A percentile compares a stretch with the other conserved stretches of the same genome.
These are phyloP conservation scores for Mustela nigripes DNA, from an alignment of 2,113 vertebrate genomes.

Conservation along the genomic window DNA sequence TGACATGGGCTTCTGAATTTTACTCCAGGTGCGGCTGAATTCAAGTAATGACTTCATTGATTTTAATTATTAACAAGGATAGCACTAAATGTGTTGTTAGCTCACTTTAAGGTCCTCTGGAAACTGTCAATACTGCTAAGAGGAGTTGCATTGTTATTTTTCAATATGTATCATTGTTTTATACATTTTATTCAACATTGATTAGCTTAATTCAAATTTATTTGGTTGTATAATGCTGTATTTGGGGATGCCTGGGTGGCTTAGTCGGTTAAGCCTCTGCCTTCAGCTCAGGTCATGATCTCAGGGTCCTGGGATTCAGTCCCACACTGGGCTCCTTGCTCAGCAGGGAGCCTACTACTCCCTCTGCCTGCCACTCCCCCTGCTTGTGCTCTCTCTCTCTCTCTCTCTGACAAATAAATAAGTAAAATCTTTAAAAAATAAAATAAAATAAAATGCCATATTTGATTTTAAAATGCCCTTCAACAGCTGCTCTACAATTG, in stretches of 20 bases:
- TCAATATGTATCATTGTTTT: not conserved
- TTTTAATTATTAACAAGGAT: constrained; percentile 71
- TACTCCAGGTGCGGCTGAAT: constrained; percentile 71
- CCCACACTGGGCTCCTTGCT: too few species aligned
- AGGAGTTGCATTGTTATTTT: constrained; percentile 75
- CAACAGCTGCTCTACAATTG: not conserved
- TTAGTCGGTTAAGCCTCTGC: too few species aligned
- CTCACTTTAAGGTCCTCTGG: constrained; percentile 68
- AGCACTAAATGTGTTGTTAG: constrained; percentile 67
- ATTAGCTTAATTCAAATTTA: constrained; percentile 59
- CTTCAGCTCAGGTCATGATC: too few species aligned
- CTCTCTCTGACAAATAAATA: too few species aligned
- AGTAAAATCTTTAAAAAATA: too few species aligned
- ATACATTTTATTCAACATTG: constrained; percentile 53
- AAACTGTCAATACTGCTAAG: constrained; percentile 78
- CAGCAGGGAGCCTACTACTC: too few species aligned
- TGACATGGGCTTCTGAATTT: constrained; percentile 16
- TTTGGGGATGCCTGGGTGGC: not conserved
- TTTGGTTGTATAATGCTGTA: not conserved
- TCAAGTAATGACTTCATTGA: constrained; percentile 75
- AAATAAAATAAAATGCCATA: too few species aligned
- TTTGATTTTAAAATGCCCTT: constrained; percentile 47
- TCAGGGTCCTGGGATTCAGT: too few species aligned
- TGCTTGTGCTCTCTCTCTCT: too few species aligned
- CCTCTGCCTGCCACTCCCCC: too few species aligned